phyloP scores from a whole-genome alignment of 2,797 vertebrate species.

The Malacoraja senta region DNA sequence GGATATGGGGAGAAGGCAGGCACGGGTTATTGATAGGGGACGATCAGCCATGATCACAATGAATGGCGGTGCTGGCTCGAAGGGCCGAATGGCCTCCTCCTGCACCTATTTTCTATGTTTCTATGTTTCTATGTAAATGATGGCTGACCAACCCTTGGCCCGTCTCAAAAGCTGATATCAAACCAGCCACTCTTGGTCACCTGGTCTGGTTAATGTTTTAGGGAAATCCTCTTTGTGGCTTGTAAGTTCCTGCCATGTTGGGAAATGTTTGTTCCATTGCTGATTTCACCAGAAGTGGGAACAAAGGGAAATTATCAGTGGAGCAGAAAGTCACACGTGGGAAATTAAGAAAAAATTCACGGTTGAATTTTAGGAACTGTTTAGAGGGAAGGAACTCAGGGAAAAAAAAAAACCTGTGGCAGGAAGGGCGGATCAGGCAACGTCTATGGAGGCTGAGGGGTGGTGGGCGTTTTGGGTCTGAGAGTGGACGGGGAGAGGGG shows the following conservation, averaged over 20 bases:
- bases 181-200: not conserved
- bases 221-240: not conserved
- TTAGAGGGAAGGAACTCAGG: not conserved
- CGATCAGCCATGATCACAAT: no score
- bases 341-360: not conserved
- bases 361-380: not conserved
- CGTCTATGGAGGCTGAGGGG: no score
- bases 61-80: no score
- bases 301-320: slow-evolving; percentile 14
- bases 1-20: no score
- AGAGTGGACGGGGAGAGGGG: no score
- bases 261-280: not conserved
- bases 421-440: no score
- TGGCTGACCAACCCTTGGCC: not conserved
- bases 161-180: not conserved
- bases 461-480: no score
- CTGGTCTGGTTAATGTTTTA: not conserved
- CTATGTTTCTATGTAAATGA: no score
- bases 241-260: not conserved
- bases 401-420: no score
- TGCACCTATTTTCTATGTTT: no score
- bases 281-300: not conserved
- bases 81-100: no score
- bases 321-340: not conserved
- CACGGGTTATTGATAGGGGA: no score